Evolutionary conservation across 92 coral and sea anemone genomes (phyloP).

Genomic region (Zoanthus solanderi): DNA sequence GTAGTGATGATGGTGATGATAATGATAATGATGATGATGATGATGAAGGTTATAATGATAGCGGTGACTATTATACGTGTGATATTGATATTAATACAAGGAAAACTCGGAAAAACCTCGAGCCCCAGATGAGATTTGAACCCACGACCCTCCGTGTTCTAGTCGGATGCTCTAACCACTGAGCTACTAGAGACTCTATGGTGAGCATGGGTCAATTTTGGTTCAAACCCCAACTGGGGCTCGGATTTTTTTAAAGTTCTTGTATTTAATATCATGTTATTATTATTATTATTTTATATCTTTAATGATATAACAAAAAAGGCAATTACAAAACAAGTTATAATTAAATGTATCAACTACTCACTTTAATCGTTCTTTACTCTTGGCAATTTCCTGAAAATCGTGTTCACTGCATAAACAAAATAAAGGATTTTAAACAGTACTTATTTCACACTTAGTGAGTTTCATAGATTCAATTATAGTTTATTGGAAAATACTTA

Average conservation of each 20-base stretch:
- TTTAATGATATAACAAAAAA: neutral
- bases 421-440: neutral
- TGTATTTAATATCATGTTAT: too few relatives aligned
- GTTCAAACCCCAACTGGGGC: too few relatives aligned
- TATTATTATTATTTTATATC: too few relatives aligned
- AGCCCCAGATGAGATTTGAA: too few relatives aligned
- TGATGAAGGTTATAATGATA: neutral
- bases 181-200: too few relatives aligned
- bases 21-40: neutral
- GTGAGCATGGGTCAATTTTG: too few relatives aligned
- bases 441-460: neutral
- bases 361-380: slow-evolving; percentile 80
- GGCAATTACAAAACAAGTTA: neutral
- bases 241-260: too few relatives aligned
- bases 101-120: too few relatives aligned
- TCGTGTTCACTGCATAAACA: slow-evolving; percentile 69
- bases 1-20: neutral
- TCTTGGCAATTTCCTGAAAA: slow-evolving; percentile 60
- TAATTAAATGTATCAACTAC: neutral
- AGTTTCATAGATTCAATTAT: neutral
- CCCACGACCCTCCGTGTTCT: too few relatives aligned
- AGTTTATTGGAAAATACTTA: too few relatives aligned
- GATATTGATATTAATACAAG: too few relatives aligned
- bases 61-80: neutral
- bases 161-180: too few relatives aligned